Conservation (phyloP, 2,888 invertebrate species). For the Tetrapedia diversipes region DNA sequence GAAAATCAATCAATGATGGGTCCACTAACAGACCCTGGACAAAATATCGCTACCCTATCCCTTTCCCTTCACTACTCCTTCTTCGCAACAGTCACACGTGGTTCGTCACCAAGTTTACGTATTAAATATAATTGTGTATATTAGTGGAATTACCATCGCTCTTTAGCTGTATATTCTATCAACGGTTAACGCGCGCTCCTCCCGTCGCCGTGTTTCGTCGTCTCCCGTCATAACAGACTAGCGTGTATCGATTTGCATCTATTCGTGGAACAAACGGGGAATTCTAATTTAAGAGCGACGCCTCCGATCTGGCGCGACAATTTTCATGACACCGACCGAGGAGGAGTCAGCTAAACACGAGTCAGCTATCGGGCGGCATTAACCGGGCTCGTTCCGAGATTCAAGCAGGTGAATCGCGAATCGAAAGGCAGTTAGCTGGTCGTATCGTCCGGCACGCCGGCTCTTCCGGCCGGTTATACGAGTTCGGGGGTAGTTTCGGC, state of each 20-base stretch:
- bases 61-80: too few relatives aligned
- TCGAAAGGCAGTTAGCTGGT: constrained; percentile 18
- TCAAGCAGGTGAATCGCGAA: constrained; percentile 16
- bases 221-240: background rate
- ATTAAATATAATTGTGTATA: too few relatives aligned
- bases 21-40: too few relatives aligned
- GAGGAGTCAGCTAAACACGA: constrained; percentile 11
- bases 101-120: too few relatives aligned
- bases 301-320: background rate
- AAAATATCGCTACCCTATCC: too few relatives aligned
- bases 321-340: background rate
- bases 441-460: background rate
- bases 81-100: too few relatives aligned
- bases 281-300: constrained; percentile 18
- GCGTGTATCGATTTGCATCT: background rate
- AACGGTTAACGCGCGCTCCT: background rate
- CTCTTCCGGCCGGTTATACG: constrained; percentile 14
- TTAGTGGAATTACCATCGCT: too few relatives aligned
- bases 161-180: too few relatives aligned
- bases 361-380: background rate
- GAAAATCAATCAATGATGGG: too few relatives aligned
- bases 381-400: background rate
- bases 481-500: constrained; percentile 30
- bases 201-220: too few relatives aligned
- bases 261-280: too few relatives aligned